phyloP scores from a whole-genome alignment of 2,888 invertebrate genomes.

The Sthenelais limicola region DNA sequence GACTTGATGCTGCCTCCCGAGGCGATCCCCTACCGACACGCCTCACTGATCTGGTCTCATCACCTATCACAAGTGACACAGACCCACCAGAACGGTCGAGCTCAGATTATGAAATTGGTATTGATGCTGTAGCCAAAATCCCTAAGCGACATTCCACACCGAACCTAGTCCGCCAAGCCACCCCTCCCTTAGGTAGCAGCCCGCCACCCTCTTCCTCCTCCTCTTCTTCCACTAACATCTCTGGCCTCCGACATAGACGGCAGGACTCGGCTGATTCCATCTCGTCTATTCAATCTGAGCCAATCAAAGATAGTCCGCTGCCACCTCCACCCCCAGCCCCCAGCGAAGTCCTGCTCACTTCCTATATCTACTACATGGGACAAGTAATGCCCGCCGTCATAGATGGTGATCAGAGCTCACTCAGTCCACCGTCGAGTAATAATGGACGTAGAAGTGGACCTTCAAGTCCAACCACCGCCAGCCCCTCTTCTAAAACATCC shows the following conservation, averaged over 20 bases:
- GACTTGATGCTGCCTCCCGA: conserved; percentile 52
- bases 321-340: conserved; percentile 32
- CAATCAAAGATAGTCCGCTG: neutral
- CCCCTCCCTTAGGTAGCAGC: neutral
- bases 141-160: conserved; percentile 28
- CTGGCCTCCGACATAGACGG: conserved; percentile 19
- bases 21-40: conserved; percentile 48
- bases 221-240: neutral
- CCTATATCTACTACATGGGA: conserved; percentile 67
- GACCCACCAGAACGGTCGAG: neutral
- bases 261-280: conserved; percentile 38
- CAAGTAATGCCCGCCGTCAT: conserved; percentile 59
- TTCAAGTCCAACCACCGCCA: conserved; percentile 36
- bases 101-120: conserved; percentile 23
- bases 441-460: conserved; percentile 42
- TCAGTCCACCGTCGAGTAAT: conserved; percentile 18
- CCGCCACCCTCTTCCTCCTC: neutral
- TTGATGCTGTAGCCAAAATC: conserved; percentile 9
- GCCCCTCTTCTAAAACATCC: neutral
- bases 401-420: conserved; percentile 22
- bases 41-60: conserved; percentile 40
- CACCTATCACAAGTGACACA: conserved; percentile 46
- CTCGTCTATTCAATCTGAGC: conserved; percentile 18
- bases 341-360: conserved; percentile 32
- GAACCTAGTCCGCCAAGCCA: conserved; percentile 18